Base-by-base conservation (phyloP, 2,888 invertebrate species). In the Periphyllus acericola region DNA sequence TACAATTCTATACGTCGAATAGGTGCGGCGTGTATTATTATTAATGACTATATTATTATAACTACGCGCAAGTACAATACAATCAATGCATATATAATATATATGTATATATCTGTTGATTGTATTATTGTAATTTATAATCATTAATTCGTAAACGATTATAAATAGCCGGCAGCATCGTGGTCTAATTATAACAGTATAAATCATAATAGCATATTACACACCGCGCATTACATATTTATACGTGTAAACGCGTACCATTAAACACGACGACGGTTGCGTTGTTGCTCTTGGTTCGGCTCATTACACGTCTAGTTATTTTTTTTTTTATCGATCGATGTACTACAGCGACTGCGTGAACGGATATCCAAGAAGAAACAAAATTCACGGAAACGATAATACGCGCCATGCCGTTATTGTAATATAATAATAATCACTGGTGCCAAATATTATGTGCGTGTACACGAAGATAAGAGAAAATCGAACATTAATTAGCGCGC, bases 381-480 rank as follows among this genome's bases (percentile, higher is more conserved):
- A 36, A 83, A 60, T 83, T 75, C 83, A 75, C 60, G 74, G 83
- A 83, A 83, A 75, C 74, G 72, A 72, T 52, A 82, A 32, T 46
- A 46, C 11, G 71, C 72, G n/a, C n/a, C n/a, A n/a, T n/a, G n/a
- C n/a, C n/a, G 52, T 60, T 79, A 79, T 60, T 21, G 5, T 36
- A 60, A 29, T 52, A 34, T 55, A 52, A 82, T 75, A 9, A 55
- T 74, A 60, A 75, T 83, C 74, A 21, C 9, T n/a, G 83, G 74
- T 83, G 36, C 74, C 83, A 75, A 83, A 83, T 83, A 83, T n/a
- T n/a, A n/a, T n/a, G n/a, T 29, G 74, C 19, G 29, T 40, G 9
- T 9, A 34, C 9, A 9, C 9, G 68, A 25, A 8, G 66, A 72
- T 83, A 71, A 82, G 71, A 71, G 32, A 29, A 8, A 71, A 71